phyloP scores from a whole-genome alignment of 92 coral and sea anemone species.

The Virgularia gustaviana region DNA sequence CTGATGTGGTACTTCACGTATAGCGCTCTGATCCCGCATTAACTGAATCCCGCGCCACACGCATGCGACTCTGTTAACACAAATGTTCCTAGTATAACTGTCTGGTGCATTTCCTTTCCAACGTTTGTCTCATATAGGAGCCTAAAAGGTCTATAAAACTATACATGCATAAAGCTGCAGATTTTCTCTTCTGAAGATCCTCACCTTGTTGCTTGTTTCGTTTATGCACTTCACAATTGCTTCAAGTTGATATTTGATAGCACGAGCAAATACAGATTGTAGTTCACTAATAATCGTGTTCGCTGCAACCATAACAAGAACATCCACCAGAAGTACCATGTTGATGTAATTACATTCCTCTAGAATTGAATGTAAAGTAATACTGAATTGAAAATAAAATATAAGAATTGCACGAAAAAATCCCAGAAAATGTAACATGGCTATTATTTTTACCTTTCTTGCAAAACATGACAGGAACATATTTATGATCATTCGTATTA shows the following conservation, averaged over 20 bases:
- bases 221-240: slow-evolving; percentile 50
- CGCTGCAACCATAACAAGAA: slow-evolving; percentile 50
- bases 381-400: background rate
- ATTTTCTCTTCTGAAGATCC: no score
- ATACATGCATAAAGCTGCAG: no score
- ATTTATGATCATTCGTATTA: slow-evolving; percentile 17
- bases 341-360: slow-evolving; percentile 31
- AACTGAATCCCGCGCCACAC: no score
- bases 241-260: slow-evolving; percentile 59
- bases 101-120: no score
- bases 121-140: background rate
- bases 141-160: no score
- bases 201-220: slow-evolving; percentile 61
- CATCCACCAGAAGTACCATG: slow-evolving; percentile 57
- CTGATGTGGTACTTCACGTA: background rate
- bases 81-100: no score
- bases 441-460: slow-evolving; percentile 68
- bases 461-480: slow-evolving; percentile 61
- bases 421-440: no score
- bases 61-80: no score
- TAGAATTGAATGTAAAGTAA: background rate
- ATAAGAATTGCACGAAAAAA: no score
- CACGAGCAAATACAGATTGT: slow-evolving; percentile 57
- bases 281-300: slow-evolving; percentile 42
- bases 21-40: no score